Evolutionary conservation across 2,113 vertebrate genomes (phyloP).

Genomic region (Xenopus laevis): DNA sequence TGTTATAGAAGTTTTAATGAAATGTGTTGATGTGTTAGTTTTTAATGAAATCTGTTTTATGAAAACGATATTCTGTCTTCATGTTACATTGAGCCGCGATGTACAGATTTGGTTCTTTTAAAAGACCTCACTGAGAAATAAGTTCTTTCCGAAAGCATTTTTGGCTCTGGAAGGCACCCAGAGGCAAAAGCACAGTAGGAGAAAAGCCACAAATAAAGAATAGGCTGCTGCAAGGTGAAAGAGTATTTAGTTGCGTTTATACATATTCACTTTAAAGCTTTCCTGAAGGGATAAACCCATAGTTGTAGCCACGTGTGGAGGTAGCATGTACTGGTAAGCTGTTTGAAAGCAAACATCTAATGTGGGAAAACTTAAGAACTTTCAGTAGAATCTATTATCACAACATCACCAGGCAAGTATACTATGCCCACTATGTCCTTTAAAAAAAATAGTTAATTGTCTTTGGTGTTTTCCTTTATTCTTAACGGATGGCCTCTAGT

Average conservation of each 20-base stretch:
- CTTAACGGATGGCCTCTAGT: too few species aligned
- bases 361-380: too few species aligned
- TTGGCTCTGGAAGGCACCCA: neutral
- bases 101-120: neutral
- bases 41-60: slow-evolving; percentile 4
- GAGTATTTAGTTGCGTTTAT: neutral
- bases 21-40: slow-evolving; percentile 19
- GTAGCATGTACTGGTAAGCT: too few species aligned
- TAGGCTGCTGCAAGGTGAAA: neutral
- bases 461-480: too few species aligned
- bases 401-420: too few species aligned
- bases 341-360: too few species aligned
- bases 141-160: neutral
- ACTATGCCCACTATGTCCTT: too few species aligned
- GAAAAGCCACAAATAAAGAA: neutral
- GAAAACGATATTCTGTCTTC: neutral
- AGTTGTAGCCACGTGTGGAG: neutral
- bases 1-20: slow-evolving; percentile 25
- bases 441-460: too few species aligned
- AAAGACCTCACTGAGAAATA: too few species aligned
- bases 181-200: neutral
- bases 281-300: neutral
- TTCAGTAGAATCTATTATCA: too few species aligned
- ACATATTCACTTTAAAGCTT: neutral
- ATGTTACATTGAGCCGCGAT: neutral